These are phyloP conservation scores for Hiodon alosoides DNA, from an alignment of 2,113 vertebrate species.

Conservation along the genomic window DNA sequence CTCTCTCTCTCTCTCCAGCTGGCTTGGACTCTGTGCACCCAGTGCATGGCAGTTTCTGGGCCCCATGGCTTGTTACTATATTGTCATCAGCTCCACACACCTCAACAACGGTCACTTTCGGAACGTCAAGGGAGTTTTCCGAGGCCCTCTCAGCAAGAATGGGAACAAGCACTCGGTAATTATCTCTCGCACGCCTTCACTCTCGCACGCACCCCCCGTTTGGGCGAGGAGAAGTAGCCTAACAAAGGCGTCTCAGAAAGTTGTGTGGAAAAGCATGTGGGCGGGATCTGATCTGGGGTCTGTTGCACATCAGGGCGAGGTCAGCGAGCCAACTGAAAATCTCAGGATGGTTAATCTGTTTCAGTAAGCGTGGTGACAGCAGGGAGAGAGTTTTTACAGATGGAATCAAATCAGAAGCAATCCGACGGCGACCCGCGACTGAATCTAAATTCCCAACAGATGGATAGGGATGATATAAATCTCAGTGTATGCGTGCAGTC, in stretches of 20 bases:
- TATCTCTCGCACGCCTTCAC: neutral
- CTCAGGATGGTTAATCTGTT: neutral
- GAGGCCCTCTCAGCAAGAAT: constrained; percentile 72
- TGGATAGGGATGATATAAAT: constrained; percentile 17
- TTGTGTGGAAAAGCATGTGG: neutral
- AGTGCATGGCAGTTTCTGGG: constrained; percentile 27
- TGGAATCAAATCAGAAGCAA: neutral
- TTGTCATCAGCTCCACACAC: constrained; percentile 96
- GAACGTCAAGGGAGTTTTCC: constrained; percentile 80
- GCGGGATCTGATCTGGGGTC: neutral
- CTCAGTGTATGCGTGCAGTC: neutral
- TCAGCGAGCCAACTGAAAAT: neutral
- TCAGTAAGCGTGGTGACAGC: neutral
- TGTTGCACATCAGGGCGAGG: neutral
- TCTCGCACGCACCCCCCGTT: neutral
- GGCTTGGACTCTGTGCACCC: neutral
- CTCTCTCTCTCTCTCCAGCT: neutral
- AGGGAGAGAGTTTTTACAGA: neutral
- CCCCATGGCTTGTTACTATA: constrained; percentile 97
- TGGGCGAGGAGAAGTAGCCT: neutral
- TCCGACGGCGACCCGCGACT: neutral
- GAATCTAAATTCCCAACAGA: constrained; percentile 13
- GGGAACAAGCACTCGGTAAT: constrained; percentile 73
- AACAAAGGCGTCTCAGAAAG: neutral
- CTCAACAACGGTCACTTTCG: constrained; percentile 77